These are phyloP conservation scores for Formica exsecta DNA, from an alignment of 1,140 invertebrate species.

Conservation along the genomic window DNA sequence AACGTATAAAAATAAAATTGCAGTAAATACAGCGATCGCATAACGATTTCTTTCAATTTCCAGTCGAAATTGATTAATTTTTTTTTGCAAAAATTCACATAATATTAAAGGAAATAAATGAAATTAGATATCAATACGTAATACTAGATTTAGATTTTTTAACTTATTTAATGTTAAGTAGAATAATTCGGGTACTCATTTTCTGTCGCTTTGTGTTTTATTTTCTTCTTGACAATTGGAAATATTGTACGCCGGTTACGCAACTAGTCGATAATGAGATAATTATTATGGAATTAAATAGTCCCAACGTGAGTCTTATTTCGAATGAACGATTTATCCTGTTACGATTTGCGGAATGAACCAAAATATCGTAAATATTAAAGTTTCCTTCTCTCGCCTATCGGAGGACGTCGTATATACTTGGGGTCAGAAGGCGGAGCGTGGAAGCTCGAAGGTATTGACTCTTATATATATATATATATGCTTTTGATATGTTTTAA, in stretches of 20 bases:
- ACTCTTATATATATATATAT: constrained; percentile 37
- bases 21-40: neutral
- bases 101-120: neutral
- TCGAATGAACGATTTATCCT: neutral
- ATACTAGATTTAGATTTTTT: neutral
- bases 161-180: neutral
- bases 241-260: neutral
- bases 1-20: constrained; percentile 10
- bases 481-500: constrained; percentile 78
- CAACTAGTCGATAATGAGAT: neutral
- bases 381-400: constrained; percentile 35
- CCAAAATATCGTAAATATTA: constrained; percentile 44
- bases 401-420: constrained; percentile 5
- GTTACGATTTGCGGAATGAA: neutral
- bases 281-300: neutral
- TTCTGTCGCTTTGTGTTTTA: neutral
- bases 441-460: constrained; percentile 61
- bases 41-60: constrained; percentile 29
- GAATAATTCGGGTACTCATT: neutral
- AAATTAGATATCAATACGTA: neutral
- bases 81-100: neutral
- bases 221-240: neutral
- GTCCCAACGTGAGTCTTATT: neutral
- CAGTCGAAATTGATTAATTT: neutral
- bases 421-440: constrained; percentile 44